Evolutionary conservation across 1,140 invertebrate species (phyloP).

Genomic region (Papilio machaon): DNA sequence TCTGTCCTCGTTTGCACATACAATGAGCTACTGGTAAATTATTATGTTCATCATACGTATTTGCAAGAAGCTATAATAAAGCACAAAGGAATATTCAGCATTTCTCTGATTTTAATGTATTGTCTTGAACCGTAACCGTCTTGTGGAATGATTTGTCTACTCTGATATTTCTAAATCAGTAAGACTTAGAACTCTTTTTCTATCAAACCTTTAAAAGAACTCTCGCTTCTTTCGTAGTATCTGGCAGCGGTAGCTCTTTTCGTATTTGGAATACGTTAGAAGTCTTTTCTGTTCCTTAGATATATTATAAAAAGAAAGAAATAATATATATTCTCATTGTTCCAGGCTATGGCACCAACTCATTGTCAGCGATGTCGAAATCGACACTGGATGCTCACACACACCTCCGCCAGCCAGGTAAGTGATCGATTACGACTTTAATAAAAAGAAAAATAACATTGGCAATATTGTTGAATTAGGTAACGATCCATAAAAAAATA

Average conservation of each 20-base stretch:
- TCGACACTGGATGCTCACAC: slow-evolving; percentile 91
- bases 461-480: neutral
- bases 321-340: slow-evolving; percentile 53
- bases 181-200: neutral
- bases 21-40: neutral
- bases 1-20: slow-evolving; percentile 32
- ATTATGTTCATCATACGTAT: neutral
- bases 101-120: neutral
- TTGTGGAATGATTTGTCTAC: too few relatives aligned
- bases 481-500: neutral
- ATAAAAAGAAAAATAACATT: neutral
- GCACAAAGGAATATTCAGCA: neutral
- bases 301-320: slow-evolving; percentile 7
- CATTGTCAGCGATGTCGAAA: slow-evolving; percentile 86
- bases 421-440: slow-evolving; percentile 56
- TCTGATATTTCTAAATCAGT: too few relatives aligned
- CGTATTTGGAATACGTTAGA: neutral
- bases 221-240: neutral
- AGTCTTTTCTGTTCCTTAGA: neutral
- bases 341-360: slow-evolving; percentile 90
- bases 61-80: neutral
- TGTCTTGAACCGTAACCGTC: too few relatives aligned
- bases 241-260: neutral
- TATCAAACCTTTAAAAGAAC: neutral
- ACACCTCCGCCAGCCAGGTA: slow-evolving; percentile 93